phyloP scores from a whole-genome alignment of 2,888 invertebrate species.

The Dastarcus helophoroides region DNA sequence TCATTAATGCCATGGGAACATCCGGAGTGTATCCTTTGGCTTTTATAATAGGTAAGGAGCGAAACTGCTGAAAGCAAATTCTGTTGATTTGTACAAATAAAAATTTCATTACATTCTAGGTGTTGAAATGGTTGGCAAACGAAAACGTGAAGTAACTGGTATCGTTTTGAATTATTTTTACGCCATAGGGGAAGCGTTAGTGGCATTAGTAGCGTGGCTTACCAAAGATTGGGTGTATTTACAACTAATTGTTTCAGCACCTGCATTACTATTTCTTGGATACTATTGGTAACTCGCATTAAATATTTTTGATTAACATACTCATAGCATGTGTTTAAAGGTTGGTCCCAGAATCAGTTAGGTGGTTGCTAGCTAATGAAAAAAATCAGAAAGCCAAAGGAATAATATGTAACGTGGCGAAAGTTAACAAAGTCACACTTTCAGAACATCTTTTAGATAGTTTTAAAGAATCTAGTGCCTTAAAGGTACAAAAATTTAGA shows the following conservation, averaged over 20 bases:
- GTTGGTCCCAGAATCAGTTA: slow-evolving; percentile 52
- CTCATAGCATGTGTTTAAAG: no score
- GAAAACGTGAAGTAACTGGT: slow-evolving; percentile 49
- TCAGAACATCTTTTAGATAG: slow-evolving; percentile 37
- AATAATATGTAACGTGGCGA: slow-evolving; percentile 46
- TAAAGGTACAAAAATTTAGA: no score
- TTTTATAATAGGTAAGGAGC: slow-evolving; percentile 42
- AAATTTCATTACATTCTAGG: slow-evolving; percentile 29
- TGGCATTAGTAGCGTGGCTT: slow-evolving; percentile 49
- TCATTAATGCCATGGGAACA: slow-evolving; percentile 49
- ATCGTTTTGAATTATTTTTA: slow-evolving; percentile 53
- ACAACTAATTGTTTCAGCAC: slow-evolving; percentile 47
- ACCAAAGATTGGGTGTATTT: slow-evolving; percentile 47
- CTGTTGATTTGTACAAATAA: background rate
- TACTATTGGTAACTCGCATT: slow-evolving; percentile 43
- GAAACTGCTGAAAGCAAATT: background rate
- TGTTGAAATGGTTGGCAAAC: slow-evolving; percentile 54
- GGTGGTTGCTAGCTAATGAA: slow-evolving; percentile 51
- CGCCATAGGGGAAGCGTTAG: slow-evolving; percentile 50
- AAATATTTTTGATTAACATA: no score
- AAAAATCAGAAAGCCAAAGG: slow-evolving; percentile 42
- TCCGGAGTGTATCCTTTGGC: slow-evolving; percentile 49
- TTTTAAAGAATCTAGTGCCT: slow-evolving; percentile 28
- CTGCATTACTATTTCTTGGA: slow-evolving; percentile 45
- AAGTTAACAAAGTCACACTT: slow-evolving; percentile 41